These are phyloP conservation scores for Atlantisia rogersi DNA, from an alignment of 2,113 vertebrate species.

Conservation along the genomic window DNA sequence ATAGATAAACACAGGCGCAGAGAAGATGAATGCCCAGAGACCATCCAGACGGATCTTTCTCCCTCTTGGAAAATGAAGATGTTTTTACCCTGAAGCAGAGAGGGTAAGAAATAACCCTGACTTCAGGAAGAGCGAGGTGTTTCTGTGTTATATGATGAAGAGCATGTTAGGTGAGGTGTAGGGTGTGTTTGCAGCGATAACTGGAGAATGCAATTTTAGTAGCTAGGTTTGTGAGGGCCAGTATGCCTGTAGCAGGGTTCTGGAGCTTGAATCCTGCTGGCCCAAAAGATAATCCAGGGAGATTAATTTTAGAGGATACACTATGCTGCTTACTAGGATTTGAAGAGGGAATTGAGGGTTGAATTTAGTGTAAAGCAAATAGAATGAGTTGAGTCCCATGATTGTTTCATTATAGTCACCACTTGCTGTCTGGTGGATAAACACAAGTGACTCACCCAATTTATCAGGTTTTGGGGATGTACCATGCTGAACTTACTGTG, in stretches of 20 bases:
- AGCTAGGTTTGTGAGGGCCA: not conserved
- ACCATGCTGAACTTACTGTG: not conserved
- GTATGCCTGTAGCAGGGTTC: rapidly evolving
- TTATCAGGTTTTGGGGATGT: not conserved
- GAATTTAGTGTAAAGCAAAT: not conserved
- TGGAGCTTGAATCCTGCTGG: not conserved
- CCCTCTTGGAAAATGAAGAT: not conserved
- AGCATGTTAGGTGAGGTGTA: not conserved
- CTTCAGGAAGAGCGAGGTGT: not conserved
- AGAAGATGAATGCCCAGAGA: not conserved
- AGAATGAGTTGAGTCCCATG: not conserved
- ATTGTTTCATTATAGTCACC: not conserved
- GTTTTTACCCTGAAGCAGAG: rapidly evolving
- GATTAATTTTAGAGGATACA: not conserved
- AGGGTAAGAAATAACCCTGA: not conserved
- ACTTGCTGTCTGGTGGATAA: not conserved
- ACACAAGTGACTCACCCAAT: not conserved
- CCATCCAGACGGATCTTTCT: not conserved
- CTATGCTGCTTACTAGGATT: not conserved
- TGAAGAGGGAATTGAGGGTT: not conserved
- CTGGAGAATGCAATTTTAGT: not conserved
- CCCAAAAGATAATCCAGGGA: not conserved
- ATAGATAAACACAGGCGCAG: not conserved
- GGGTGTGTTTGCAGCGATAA: not conserved
- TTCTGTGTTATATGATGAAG: not conserved